Evolutionary conservation across 2,888 invertebrate genomes (phyloP).

Genomic region (Pammene aurita): DNA sequence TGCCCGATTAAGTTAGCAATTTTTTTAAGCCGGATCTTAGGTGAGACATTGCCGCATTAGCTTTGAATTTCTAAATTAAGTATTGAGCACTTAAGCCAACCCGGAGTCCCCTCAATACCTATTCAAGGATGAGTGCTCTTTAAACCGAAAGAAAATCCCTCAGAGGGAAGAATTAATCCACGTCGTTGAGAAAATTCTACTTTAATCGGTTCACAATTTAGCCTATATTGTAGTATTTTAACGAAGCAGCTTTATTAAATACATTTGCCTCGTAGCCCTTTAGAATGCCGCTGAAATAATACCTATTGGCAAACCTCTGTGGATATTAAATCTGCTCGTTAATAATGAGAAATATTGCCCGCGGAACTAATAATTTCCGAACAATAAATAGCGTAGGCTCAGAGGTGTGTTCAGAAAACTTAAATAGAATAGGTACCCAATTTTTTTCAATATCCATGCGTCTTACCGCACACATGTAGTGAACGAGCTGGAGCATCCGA

Average conservation of each 20-base stretch:
- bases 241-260: slow-evolving; percentile 44
- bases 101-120: slow-evolving; percentile 51
- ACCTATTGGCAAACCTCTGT: slow-evolving; percentile 23
- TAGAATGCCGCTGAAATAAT: slow-evolving; percentile 7
- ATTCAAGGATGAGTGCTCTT: slow-evolving; percentile 55
- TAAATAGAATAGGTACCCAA: neutral
- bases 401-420: neutral
- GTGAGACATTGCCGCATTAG: slow-evolving; percentile 48
- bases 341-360: slow-evolving; percentile 22
- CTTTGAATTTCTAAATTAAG: slow-evolving; percentile 50
- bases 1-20: neutral
- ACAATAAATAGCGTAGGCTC: slow-evolving; percentile 1
- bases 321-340: slow-evolving; percentile 11
- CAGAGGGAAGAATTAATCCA: slow-evolving; percentile 56
- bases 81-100: slow-evolving; percentile 54
- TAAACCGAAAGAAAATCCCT: slow-evolving; percentile 55
- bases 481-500: too few relatives aligned
- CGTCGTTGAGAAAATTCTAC: slow-evolving; percentile 52
- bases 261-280: slow-evolving; percentile 17
- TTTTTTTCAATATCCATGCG: too few relatives aligned
- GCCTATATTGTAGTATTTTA: slow-evolving; percentile 47
- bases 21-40: slow-evolving; percentile 37
- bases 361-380: slow-evolving; percentile 20
- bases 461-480: too few relatives aligned
- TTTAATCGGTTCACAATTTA: slow-evolving; percentile 53